These are phyloP conservation scores for Echinometra lucunter DNA, from an alignment of 53 echinoderm and acorn worm species.

Conservation along the genomic window DNA sequence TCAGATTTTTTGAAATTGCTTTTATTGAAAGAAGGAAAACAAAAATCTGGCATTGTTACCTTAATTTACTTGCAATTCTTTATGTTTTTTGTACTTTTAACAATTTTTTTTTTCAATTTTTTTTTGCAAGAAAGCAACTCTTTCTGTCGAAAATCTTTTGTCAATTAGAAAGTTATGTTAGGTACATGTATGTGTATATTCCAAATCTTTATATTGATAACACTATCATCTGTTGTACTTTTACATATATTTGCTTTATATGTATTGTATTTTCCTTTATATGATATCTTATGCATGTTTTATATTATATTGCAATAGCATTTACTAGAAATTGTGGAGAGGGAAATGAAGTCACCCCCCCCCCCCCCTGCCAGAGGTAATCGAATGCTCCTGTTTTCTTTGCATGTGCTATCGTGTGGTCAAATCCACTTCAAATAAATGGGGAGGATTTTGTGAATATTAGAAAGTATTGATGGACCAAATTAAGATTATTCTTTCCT, in stretches of 20 bases:
- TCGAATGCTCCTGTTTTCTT: not conserved
- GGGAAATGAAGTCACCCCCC: not conserved
- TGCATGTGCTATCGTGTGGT: not conserved
- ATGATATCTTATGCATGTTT: conserved; percentile 44
- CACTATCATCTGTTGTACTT: not conserved
- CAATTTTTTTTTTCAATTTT: not conserved
- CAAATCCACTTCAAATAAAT: not conserved
- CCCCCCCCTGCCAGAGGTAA: not conserved
- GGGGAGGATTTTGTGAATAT: not conserved
- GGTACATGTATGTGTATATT: not conserved
- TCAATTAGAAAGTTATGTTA: not conserved
- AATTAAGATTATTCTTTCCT: not conserved
- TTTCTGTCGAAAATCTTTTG: not conserved
- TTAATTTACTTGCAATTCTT: not conserved
- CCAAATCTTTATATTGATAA: not conserved
- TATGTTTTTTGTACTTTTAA: not conserved
- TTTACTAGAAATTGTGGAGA: conserved; percentile 2
- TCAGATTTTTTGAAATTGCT: not conserved
- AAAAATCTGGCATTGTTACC: too few relatives aligned
- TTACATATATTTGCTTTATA: conserved; percentile 5
- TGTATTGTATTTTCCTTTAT: not conserved
- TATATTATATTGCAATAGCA: conserved; percentile 52
- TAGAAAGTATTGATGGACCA: conserved; percentile 43
- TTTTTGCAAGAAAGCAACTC: not conserved
- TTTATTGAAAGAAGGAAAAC: not conserved